phyloP scores from a whole-genome alignment of 2,888 invertebrate species.

The Lithophane socia region DNA sequence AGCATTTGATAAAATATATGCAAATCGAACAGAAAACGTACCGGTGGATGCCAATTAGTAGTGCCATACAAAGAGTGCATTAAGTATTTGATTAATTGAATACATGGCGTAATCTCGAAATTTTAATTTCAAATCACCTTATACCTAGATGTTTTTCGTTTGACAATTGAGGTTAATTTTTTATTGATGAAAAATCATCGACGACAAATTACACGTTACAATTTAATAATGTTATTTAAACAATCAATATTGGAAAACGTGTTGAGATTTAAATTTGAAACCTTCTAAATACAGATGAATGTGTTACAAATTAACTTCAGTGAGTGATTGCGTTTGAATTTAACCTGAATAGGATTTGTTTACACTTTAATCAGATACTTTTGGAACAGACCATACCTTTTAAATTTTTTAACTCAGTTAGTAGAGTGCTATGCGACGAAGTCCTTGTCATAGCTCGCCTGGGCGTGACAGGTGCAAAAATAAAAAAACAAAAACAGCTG shows the following conservation, averaged over 20 bases:
- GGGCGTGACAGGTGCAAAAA: not conserved
- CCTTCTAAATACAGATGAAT: not conserved
- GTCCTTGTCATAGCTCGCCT: slow-evolving; percentile 11
- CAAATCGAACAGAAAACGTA: not conserved
- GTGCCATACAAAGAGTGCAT: not conserved
- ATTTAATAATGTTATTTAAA: not conserved
- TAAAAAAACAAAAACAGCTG: not conserved
- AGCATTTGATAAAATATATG: not conserved
- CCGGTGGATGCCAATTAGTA: too few relatives aligned
- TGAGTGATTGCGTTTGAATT: not conserved
- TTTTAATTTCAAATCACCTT: not conserved
- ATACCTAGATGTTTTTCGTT: too few relatives aligned
- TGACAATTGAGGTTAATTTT: not conserved
- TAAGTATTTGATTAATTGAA: not conserved
- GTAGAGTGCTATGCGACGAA: slow-evolving; percentile 8
- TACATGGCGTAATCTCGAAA: too few relatives aligned
- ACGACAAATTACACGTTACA: not conserved
- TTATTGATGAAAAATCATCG: too few relatives aligned
- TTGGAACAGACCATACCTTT: not conserved
- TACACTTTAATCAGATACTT: not conserved
- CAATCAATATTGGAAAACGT: not conserved
- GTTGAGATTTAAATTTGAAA: not conserved
- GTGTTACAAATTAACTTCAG: not conserved
- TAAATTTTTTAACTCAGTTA: slow-evolving; percentile 25
- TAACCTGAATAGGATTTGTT: not conserved